Evolutionary conservation across 1,140 invertebrate genomes (phyloP).

Genomic region (Saccostrea glomerata): DNA sequence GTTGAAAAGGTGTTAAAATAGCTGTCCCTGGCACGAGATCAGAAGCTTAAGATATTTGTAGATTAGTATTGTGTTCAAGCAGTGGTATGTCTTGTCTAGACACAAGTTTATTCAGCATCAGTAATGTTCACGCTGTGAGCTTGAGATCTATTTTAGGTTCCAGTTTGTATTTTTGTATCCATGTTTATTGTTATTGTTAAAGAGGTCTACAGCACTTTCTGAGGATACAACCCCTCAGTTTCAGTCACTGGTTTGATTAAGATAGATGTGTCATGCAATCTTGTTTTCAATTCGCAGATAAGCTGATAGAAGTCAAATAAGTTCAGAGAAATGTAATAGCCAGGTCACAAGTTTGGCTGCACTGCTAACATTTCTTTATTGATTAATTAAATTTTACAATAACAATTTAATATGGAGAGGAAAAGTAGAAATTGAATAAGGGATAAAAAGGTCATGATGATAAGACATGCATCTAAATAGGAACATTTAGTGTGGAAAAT

Average conservation of each 20-base stretch:
- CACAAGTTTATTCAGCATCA: neutral
- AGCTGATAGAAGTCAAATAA: conserved; percentile 7
- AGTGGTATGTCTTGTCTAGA: conserved; percentile 8
- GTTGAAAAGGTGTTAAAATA: neutral
- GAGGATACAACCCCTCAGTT: neutral
- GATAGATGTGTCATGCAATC: conserved; percentile 12
- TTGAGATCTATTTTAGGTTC: neutral
- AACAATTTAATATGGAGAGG: neutral
- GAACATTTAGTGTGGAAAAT: neutral
- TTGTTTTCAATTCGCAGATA: neutral
- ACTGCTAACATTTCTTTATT: neutral
- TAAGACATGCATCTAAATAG: neutral
- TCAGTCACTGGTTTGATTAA: conserved; percentile 7
- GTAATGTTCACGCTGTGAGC: neutral
- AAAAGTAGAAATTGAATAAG: neutral
- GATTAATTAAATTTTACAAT: neutral
- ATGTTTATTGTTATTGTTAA: neutral
- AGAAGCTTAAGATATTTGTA: neutral
- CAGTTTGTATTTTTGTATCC: neutral
- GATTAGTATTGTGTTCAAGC: neutral
- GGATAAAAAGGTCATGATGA: neutral
- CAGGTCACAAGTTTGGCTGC: conserved; percentile 18
- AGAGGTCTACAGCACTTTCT: conserved; percentile 20
- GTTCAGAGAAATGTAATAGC: neutral
- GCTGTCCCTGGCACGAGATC: neutral